These are phyloP conservation scores for Parapristionchus giblindavisi DNA, from an alignment of 2,888 invertebrate genomes.

Conservation along the genomic window DNA sequence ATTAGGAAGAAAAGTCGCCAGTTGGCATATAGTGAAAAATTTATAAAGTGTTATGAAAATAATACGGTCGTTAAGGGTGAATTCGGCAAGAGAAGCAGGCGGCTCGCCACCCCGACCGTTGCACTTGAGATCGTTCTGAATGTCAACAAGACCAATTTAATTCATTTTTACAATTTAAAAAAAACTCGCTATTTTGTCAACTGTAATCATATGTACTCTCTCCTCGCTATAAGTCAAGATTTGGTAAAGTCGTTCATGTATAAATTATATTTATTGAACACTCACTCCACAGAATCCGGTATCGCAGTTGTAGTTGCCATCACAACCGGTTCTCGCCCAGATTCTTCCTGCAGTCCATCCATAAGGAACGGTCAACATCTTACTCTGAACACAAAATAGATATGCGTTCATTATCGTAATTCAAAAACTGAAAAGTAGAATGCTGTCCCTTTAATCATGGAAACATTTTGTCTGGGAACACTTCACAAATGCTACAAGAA, in stretches of 20 bases:
- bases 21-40: no score
- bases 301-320: slow-evolving; percentile 58
- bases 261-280: no score
- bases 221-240: no score
- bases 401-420: background rate
- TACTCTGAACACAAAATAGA: slow-evolving; percentile 2
- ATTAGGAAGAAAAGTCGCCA: no score
- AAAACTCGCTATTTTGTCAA: no score
- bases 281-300: slow-evolving; percentile 58
- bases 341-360: slow-evolving; percentile 58
- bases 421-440: background rate
- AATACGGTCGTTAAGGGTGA: slow-evolving; percentile 71
- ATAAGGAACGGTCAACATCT: slow-evolving; percentile 46
- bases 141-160: background rate
- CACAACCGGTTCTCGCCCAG: slow-evolving; percentile 62
- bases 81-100: slow-evolving; percentile 72
- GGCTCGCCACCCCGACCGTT: slow-evolving; percentile 72
- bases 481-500: no score
- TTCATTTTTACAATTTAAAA: no score
- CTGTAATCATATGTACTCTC: no score
- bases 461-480: background rate
- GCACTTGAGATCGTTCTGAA: slow-evolving; percentile 66
- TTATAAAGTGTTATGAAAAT: no score
- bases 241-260: no score
- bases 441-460: background rate